A percentile compares a stretch with the other conserved stretches of the same genome.
phyloP scores from a whole-genome alignment of 2,888 invertebrate species.

The Amphipoea oculea region DNA sequence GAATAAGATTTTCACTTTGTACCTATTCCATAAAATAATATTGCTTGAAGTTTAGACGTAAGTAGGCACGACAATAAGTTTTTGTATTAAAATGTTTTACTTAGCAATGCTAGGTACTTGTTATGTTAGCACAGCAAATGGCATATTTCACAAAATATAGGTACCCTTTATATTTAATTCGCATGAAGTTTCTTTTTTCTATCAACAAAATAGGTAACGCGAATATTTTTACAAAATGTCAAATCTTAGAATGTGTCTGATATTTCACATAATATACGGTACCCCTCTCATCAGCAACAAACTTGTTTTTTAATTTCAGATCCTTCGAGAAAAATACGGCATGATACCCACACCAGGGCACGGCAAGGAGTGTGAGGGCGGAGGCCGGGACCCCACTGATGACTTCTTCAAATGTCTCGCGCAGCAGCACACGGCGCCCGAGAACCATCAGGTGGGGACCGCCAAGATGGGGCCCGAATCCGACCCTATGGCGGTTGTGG shows the following conservation, averaged over 20 bases:
- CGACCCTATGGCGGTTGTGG: slow-evolving; percentile 94
- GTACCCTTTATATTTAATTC: no score
- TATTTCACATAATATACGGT: neutral
- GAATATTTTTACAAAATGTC: neutral
- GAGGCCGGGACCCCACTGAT: slow-evolving; percentile 89
- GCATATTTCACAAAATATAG: no score
- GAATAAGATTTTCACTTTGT: no score
- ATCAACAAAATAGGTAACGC: no score
- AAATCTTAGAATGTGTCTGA: no score
- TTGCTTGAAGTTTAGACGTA: neutral
- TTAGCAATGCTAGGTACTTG: no score
- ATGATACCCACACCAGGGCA: slow-evolving; percentile 86
- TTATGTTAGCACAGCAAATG: no score
- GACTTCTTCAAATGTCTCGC: slow-evolving; percentile 95
- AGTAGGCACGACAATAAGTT: neutral
- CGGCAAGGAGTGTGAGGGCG: slow-evolving; percentile 87
- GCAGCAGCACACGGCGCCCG: slow-evolving; percentile 93
- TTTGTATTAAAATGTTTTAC: no score
- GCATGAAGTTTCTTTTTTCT: neutral
- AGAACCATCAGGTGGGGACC: slow-evolving; percentile 95
- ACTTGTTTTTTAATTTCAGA: slow-evolving; percentile 69
- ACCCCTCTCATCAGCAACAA: neutral
- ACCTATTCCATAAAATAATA: no score
- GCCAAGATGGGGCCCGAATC: slow-evolving; percentile 94
- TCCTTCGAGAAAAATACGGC: slow-evolving; percentile 90